Evolutionary conservation across 2,113 vertebrate species (phyloP).

Genomic region (Myrmophylax atrothorax): DNA sequence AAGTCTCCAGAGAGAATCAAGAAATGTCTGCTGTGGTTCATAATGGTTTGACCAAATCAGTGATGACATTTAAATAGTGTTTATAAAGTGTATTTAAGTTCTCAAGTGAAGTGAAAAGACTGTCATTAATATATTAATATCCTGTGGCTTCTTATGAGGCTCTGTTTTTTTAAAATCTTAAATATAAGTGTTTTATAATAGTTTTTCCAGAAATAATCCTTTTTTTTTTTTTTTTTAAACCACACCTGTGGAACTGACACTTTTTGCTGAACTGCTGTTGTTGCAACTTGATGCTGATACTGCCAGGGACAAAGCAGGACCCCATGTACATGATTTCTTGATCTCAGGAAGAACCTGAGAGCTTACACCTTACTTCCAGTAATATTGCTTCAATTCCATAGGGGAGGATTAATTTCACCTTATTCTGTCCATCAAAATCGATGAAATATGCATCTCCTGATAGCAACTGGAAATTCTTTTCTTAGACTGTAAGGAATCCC

Average conservation of each 20-base stretch:
- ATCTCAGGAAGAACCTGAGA: background rate
- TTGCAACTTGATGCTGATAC: background rate
- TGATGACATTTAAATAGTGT: background rate
- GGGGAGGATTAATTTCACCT: background rate
- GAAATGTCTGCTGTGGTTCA: background rate
- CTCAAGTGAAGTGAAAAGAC: background rate
- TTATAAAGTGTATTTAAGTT: constrained; percentile 18
- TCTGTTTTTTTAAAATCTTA: background rate
- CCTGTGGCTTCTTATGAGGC: background rate
- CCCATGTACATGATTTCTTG: background rate
- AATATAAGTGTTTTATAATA: background rate
- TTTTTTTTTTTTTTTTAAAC: background rate
- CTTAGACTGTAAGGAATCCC: background rate
- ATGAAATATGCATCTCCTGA: background rate
- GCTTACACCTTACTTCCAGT: background rate
- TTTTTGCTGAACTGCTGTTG: background rate
- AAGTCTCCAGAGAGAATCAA: background rate
- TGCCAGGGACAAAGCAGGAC: background rate
- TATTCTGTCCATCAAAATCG: background rate
- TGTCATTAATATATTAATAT: constrained; percentile 37
- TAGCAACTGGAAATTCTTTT: background rate
- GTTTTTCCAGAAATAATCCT: background rate
- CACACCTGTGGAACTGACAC: background rate
- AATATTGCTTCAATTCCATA: background rate
- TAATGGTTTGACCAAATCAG: background rate